These are phyloP conservation scores for Saiga tatarica DNA, from an alignment of 2,113 vertebrate genomes.

Conservation along the genomic window DNA sequence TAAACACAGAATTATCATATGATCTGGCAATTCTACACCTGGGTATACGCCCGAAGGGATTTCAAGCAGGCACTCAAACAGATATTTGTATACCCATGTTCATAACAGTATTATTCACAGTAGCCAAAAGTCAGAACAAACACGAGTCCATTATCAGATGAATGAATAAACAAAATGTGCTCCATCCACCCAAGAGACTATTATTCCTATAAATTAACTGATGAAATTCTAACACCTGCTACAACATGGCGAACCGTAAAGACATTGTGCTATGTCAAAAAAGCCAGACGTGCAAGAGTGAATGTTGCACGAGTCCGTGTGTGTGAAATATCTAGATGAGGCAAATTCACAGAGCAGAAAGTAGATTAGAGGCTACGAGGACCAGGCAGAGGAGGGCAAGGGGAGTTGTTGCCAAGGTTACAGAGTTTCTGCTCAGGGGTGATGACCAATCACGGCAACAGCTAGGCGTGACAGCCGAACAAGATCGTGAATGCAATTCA, in stretches of 20 bases:
- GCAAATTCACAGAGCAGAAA: neutral
- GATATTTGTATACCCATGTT: neutral
- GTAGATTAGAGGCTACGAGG: neutral
- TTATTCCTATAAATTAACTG: neutral
- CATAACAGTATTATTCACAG: neutral
- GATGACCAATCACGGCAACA: neutral
- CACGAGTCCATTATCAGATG: neutral
- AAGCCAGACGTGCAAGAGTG: neutral
- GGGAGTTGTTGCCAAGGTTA: neutral
- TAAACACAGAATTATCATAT: neutral
- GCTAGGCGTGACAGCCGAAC: accelerated
- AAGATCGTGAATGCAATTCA: neutral
- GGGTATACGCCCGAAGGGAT: neutral
- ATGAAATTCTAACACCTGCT: neutral
- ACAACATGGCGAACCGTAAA: neutral
- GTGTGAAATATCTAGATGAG: neutral
- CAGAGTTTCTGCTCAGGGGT: neutral
- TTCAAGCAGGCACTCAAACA: neutral
- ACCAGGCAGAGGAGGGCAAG: neutral
- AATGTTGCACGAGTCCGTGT: accelerated
- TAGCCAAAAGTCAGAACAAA: neutral
- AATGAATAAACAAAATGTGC: neutral
- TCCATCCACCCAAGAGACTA: too few species aligned
- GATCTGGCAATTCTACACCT: neutral
- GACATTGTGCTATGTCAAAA: neutral